A percentile compares a stretch with the other conserved stretches of the same genome.
These are phyloP conservation scores for Steromphala cineraria DNA, from an alignment of 2,888 invertebrate genomes.

Conservation along the genomic window DNA sequence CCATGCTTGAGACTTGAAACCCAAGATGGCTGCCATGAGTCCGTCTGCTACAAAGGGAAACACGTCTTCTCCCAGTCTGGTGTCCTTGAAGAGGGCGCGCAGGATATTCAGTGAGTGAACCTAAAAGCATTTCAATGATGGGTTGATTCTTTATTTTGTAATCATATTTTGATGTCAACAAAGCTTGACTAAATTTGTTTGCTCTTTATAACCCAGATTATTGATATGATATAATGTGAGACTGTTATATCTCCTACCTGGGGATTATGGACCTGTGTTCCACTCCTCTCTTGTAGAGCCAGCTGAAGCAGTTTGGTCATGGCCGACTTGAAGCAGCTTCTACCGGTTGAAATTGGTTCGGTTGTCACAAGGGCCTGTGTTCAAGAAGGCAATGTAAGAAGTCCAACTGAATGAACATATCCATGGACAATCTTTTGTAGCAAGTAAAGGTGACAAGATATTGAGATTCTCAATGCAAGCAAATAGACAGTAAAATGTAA, in stretches of 20 bases:
- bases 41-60: slow-evolving; percentile 83
- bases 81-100: slow-evolving; percentile 86
- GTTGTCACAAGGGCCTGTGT: slow-evolving; percentile 86
- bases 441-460: too few relatives aligned
- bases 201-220: too few relatives aligned
- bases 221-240: too few relatives aligned
- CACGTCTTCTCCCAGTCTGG: slow-evolving; percentile 84
- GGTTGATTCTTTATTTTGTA: too few relatives aligned
- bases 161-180: too few relatives aligned
- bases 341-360: slow-evolving; percentile 81
- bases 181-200: too few relatives aligned
- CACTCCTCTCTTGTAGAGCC: slow-evolving; percentile 53
- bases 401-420: too few relatives aligned
- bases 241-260: background rate
- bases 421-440: too few relatives aligned
- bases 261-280: background rate
- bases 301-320: slow-evolving; percentile 79
- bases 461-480: too few relatives aligned
- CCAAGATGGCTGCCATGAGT: slow-evolving; percentile 83
- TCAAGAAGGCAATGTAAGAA: slow-evolving; percentile 20
- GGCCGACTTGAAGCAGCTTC: slow-evolving; percentile 79
- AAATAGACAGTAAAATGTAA: too few relatives aligned
- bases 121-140: slow-evolving; percentile 41
- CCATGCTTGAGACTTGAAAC: slow-evolving; percentile 87
- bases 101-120: slow-evolving; percentile 91